Evolutionary conservation across 2,888 invertebrate genomes (phyloP), one percentile per base, ranked within the genome.

Genomic region (Coenonympha glycerion): DNA sequence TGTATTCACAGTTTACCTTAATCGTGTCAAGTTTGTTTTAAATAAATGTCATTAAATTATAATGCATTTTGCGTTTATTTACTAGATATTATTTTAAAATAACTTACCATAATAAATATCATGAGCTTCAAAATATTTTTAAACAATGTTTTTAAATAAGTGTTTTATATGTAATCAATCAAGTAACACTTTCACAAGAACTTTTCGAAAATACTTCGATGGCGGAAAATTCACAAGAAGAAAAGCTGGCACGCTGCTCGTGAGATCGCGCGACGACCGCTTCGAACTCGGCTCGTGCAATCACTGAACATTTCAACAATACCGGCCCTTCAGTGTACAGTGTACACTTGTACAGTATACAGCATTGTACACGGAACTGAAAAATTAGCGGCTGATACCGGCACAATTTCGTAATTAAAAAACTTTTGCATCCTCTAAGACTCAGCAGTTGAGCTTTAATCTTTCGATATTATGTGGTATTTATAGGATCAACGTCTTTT

Each of bases 251-350:
- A 19, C 26, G 36, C 13, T n/a, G n/a, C n/a, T n/a, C n/a, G 21
- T 19, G 36, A 36, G 2, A 21, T 28, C 39, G 40, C 59, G 59
- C 59, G 55, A 56, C 72, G 69, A 68, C 73, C 67, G 73, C 59
- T 54, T 65, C 54, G 61, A 58, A 52, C 65, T 60, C 63, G 51
- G 67, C 59, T 69, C 64, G 63, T 64, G 60, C 68, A 65, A 70
- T 64, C 64, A 78, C 78, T 79, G 76, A 70, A 30, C 30, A 30
- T 13, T n/a, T 30, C 30, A 33, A 66, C 64, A 64, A 53, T 59
- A 62, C 62, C 61, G 64, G 52, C 68, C 70, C 68, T 69, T 64
- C 65, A 63, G 57, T 61, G 60, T 39, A 22, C 39, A 24, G 19
- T 21, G 60, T 63, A 65, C 61, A 63, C 6, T 6, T n/a, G 31